Evolutionary conservation across 2,888 invertebrate genomes (phyloP), one percentile per base, ranked within the genome.

Genomic region (Omphaloscelis lunosa): DNA sequence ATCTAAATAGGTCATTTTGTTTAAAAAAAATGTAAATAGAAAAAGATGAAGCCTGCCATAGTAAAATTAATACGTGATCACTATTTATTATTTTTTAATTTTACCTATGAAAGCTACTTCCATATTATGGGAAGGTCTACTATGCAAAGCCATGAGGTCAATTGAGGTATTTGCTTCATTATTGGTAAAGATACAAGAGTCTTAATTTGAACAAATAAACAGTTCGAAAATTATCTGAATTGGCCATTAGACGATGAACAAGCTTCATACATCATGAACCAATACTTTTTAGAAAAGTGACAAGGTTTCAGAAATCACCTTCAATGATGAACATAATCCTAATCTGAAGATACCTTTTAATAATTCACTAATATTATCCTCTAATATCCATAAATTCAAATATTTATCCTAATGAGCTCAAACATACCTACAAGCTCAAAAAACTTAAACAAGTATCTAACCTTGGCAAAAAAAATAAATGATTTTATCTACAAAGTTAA

Each of bases 401-500:
- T 45, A 27, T 51, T 12, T 29, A 58, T 77, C 48, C 58, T 78
- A 83, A 79, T 83, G 79, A 79, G 59, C 73, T 61, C 51, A 59
- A 72, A 73, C n/a, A 53, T 51, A 67, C 27, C 48, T 51, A 67
- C 27, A 34, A 71, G 71, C 51, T 29, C 2, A 75, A 65, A 84
- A 79, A 84, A 62, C 51, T 80, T 29, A 48, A 71, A 72, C 58
- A 58, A 66, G 65, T 27, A 27, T 45, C 56, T 84, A 80, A 65
- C 81, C 65, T 85, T 82, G 82, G 41, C 39, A 56, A 56, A 56
- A 66, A n/a, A 84, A 66, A 72, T 61, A 80, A 72, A 84, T 66
- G 80, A 86, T 86, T 66, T 63, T 75, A 77, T 88, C 79, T 75
- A 74, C 67, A 71, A 75, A 79, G 70, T 81, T 79, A 83, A 65